phyloP scores from a whole-genome alignment of 2,113 vertebrate species.

The Elanus axillaris region DNA sequence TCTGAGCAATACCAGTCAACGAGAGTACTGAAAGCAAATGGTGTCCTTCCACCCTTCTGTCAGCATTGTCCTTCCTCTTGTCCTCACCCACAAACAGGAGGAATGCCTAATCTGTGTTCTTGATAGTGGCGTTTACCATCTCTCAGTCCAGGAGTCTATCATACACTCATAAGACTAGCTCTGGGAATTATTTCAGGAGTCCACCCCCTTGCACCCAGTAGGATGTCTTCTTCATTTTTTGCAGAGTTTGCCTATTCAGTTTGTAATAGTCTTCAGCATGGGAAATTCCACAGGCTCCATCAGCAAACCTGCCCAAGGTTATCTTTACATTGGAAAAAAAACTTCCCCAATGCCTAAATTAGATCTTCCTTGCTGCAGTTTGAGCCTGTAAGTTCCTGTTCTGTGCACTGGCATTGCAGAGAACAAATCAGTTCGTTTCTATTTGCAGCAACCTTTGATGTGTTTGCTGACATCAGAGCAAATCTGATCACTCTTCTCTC shows the following conservation, averaged over 20 bases:
- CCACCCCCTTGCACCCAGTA: accelerated
- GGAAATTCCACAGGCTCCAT: neutral
- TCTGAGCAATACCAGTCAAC: neutral
- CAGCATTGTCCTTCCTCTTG: neutral
- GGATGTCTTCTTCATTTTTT: neutral
- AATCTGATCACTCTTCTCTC: neutral
- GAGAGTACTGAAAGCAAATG: neutral
- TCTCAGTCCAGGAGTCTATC: neutral
- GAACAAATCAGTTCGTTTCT: neutral
- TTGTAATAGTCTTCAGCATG: neutral
- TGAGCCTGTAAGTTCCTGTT: neutral
- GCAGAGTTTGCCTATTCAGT: neutral
- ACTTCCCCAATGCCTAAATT: neutral
- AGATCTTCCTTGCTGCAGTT: neutral
- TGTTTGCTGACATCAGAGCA: neutral
- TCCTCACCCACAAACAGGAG: accelerated
- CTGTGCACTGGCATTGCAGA: neutral
- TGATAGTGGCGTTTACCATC: neutral
- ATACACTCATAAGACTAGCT: neutral
- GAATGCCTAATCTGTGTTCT: neutral
- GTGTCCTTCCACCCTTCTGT: neutral
- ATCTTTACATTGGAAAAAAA: neutral
- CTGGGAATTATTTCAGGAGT: neutral
- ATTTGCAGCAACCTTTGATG: constrained; percentile 3
- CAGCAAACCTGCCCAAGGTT: neutral